A percentile compares a stretch with the other conserved stretches of the same genome.
These are phyloP conservation scores for Teleopsis dalmanni DNA, from an alignment of 1,140 invertebrate genomes.

Conservation along the genomic window DNA sequence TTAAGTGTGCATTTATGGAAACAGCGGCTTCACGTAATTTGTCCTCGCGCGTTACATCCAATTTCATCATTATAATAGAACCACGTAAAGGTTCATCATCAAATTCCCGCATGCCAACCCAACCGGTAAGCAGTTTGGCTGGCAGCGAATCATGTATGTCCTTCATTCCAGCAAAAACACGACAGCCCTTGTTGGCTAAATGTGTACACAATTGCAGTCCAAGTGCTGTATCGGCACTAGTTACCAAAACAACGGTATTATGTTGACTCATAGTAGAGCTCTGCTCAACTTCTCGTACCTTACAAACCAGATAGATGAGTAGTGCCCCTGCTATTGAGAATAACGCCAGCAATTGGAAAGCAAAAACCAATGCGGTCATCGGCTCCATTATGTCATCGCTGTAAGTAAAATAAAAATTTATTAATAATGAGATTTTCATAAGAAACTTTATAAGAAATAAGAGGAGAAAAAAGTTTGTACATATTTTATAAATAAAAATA, in stretches of 20 bases:
- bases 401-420: constrained; percentile 18
- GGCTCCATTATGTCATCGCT: constrained; percentile 59
- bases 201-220: constrained; percentile 57
- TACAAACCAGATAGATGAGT: constrained; percentile 64
- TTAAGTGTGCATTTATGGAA: constrained; percentile 66
- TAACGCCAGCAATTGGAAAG: constrained; percentile 66
- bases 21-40: constrained; percentile 68
- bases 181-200: constrained; percentile 58
- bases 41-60: constrained; percentile 74
- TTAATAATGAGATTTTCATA: too few relatives aligned
- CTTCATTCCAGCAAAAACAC: constrained; percentile 67
- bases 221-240: constrained; percentile 65
- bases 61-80: constrained; percentile 57
- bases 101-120: constrained; percentile 54
- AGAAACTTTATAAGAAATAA: too few relatives aligned
- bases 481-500: too few relatives aligned
- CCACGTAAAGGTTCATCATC: constrained; percentile 43
- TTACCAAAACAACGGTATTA: constrained; percentile 60
- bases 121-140: constrained; percentile 51
- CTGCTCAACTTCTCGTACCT: constrained; percentile 50
- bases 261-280: constrained; percentile 30
- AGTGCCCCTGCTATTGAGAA: constrained; percentile 71
- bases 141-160: constrained; percentile 49
- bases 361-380: constrained; percentile 65
- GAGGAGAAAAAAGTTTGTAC: too few relatives aligned